Evolutionary conservation across 1,140 invertebrate species (phyloP).

Genomic region (Cherax destructor): DNA sequence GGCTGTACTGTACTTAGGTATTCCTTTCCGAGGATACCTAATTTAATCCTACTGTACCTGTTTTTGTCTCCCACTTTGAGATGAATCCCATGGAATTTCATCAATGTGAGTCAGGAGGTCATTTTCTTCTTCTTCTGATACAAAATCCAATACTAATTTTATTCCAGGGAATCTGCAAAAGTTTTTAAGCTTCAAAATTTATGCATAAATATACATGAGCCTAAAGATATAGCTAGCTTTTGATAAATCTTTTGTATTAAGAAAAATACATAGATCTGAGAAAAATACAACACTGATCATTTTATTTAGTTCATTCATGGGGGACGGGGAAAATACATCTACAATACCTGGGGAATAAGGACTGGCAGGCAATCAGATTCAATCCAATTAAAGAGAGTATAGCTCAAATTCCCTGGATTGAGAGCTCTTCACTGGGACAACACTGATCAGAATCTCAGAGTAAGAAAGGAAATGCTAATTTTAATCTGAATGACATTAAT

Average conservation of each 20-base stretch:
- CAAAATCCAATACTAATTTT: slow-evolving; percentile 81
- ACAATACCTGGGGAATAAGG: background rate
- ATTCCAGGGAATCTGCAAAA: slow-evolving; percentile 76
- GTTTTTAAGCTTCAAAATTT: background rate
- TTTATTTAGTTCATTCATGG: too few species aligned
- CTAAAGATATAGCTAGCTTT: too few species aligned
- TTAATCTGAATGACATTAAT: too few species aligned
- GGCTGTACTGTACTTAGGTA: background rate
- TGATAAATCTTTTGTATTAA: too few species aligned
- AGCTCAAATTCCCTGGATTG: too few species aligned
- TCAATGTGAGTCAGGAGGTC: slow-evolving; percentile 85
- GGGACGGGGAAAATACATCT: background rate
- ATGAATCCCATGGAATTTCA: slow-evolving; percentile 88
- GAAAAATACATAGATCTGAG: too few species aligned
- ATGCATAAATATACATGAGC: too few species aligned
- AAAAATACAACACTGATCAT: too few species aligned
- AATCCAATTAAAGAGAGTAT: too few species aligned
- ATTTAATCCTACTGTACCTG: slow-evolving; percentile 76
- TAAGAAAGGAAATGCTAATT: too few species aligned
- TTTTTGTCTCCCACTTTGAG: slow-evolving; percentile 96
- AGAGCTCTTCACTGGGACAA: too few species aligned
- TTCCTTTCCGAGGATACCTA: background rate
- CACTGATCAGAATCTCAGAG: too few species aligned
- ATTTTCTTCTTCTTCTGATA: slow-evolving; percentile 84
- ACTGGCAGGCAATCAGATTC: background rate